Base-by-base conservation (phyloP, 2,888 invertebrate species). In the Drosophila ustulata region DNA sequence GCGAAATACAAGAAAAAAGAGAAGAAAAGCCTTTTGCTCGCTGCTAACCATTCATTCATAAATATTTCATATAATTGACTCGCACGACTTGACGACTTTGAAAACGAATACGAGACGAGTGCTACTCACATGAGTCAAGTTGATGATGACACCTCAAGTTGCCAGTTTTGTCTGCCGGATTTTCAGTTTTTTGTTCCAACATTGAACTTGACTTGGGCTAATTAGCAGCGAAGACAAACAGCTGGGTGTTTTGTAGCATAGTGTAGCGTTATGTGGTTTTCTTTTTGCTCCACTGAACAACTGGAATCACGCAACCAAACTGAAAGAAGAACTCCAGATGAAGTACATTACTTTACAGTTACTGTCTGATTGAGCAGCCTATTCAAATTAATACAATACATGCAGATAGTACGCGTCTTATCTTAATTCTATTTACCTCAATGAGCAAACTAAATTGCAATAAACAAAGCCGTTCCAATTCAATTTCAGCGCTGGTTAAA, bases 51-150 rank as follows among this genome's bases (percentile, higher is more conserved):
- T 76, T 77, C 82, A 84, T 83, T 83, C 82, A 83, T 83, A 84
- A 88, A 83, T 88, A 88, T 82, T 69, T 76, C 79, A 81, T 84
- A 67, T 84, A 82, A 82, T 87, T 87, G 84, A 87, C 82, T 82
- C 87, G 57, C 72, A 84, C 77, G 70, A 69, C 43, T 28, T 50
- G 45, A 61, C 51, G 80, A 70, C 68, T 77, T 64, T 67, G 68
- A 75, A 82, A 66, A 79, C 67, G 74, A 81, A 84, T 63, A 66
- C 61, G 41, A 30, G 39, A 70, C 64, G 49, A 39, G 39, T 68
- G 63, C 66, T 70, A 79, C 71, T 66, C 85, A 79, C 82, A 57
- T 82, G 43, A 71, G 58, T 53, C 75, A 64, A 69, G 57, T 62
- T 72, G 84, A 82, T 72, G 84, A 82, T 84, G 81, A 64, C 87